Base-by-base conservation (phyloP, 2,888 invertebrate genomes). In the Harpagoxenus sublaevis region DNA sequence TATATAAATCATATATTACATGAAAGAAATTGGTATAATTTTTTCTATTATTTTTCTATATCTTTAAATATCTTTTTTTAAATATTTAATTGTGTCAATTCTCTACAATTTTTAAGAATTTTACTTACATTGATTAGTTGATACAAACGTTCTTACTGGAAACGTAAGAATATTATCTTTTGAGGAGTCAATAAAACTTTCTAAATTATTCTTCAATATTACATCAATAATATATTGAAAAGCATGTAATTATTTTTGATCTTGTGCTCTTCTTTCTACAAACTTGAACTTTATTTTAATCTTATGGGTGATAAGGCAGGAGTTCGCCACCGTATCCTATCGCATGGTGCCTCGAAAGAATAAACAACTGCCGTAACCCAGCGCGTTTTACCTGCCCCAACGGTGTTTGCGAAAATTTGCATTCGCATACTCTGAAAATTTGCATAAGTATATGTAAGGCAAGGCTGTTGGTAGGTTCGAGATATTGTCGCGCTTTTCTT, bases 341-440 rank as follows among this genome's bases (percentile, higher is more conserved):
- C 84, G 74, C 42, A 35, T 35, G 60, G 48, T 78, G 83, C 83
- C 87, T 85, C 84, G 63, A 79, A 88, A 85, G 90, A 88, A 90
- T 90, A 90, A 90, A 90, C 90, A 90, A 90, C 86, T 74, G 84
- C 48, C 15, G 23, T 90, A 90, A 86, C 88, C 86, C 77, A 62
- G 83, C 70, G 84, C 68, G 78, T 87, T 89, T 85, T 79, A 84
- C 86, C 73, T 62, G 77, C 31, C 74, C 79, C 75, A 18, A n/a
- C 77, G 53, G 83, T 86, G 86, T 88, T 86, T 85, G 85, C 66
- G 71, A 71, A 83, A 88, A 89, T 79, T 79, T 79, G 71, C 79
- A 73, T 79, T 60, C 12, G 71, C 71, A 57, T 35, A 42, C 48
- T 60, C 23, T 45, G 23, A 39, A 79, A 79, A 79, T 79, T 79